A percentile compares a stretch with the other conserved stretches of the same genome.
phyloP scores from a whole-genome alignment of 2,888 invertebrate species.

The Phyllotreta striolata region DNA sequence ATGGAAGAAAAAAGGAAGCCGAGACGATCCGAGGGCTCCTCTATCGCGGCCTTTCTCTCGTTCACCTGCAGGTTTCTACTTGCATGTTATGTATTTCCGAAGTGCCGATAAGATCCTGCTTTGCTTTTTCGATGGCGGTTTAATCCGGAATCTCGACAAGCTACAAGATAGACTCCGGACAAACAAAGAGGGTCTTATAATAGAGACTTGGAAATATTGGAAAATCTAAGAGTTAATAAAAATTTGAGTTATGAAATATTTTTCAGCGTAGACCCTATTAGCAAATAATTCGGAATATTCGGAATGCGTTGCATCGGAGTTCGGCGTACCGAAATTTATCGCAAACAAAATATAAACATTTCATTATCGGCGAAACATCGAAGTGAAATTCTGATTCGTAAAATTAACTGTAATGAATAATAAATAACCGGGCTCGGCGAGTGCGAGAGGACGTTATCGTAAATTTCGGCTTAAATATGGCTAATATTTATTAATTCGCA shows the following conservation, averaged over 20 bases:
- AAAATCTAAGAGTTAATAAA: too few relatives aligned
- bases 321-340: slow-evolving; percentile 13
- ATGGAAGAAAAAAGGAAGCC: slow-evolving; percentile 15
- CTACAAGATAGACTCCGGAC: too few relatives aligned
- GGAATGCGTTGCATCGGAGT: background rate
- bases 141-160: slow-evolving; percentile 2
- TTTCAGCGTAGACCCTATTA: too few relatives aligned
- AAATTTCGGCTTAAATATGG: slow-evolving; percentile 33
- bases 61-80: slow-evolving; percentile 16
- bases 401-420: slow-evolving; percentile 32
- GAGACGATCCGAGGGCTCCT: slow-evolving; percentile 6
- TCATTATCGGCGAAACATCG: slow-evolving; percentile 16
- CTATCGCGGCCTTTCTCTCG: background rate
- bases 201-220: too few relatives aligned
- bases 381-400: slow-evolving; percentile 25
- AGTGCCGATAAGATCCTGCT: slow-evolving; percentile 17
- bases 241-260: too few relatives aligned
- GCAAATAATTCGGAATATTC: too few relatives aligned
- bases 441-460: slow-evolving; percentile 33
- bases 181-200: too few relatives aligned
- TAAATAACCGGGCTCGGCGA: slow-evolving; percentile 30
- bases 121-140: slow-evolving; percentile 16
- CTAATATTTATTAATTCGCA: slow-evolving; percentile 26
- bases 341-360: slow-evolving; percentile 20
- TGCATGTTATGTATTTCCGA: slow-evolving; percentile 11